Evolutionary conservation across 1,140 invertebrate genomes (phyloP), one percentile per base, ranked within the genome.

Genomic region (Coelopa frigida): DNA sequence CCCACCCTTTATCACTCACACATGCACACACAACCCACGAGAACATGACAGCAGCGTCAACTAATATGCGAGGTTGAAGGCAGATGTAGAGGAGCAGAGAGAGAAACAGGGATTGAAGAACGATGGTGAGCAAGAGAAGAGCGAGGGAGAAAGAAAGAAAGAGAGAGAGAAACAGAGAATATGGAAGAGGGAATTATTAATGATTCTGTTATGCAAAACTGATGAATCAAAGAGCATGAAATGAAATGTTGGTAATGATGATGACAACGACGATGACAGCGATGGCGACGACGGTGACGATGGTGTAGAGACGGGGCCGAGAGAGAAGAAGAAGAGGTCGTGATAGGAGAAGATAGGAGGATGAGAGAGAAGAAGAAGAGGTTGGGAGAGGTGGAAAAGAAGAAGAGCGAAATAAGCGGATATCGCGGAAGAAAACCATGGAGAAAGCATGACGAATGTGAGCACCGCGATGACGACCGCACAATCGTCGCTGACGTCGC

Each of bases 131-230:
- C 27, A 42, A 24, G 24, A 26, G 10, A 7, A 7, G 32, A 42
- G 18, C 8, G 8, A 42, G 6, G 6, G 5, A 29, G 32, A 42
- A 12, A 15, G 24, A 17, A 11, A n/a, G 24, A 42, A 20, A 20
- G 22, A 17, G 23, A 7, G 40, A 42, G 32, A 42, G 14, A 3
- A 12, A 26, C 27, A 10, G 22, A 44, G 22, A 12, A 7, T 17
- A 4, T 17, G 22, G 11, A 21, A 18, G 17, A 23, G 18, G 18
- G 35, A 10, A 23, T 44, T 44, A 44, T 44, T 35, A 44, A 44
- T 44, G 42, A 44, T 22, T 44, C 14, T 15, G 42, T 44, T 44
- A 44, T 33, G 29, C 27, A 20, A 44, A 44, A 35, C 12, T 23
- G 42, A 44, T 35, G 23, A 20, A 32, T 18, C 22, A 44, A 44